A percentile compares a stretch with the other conserved stretches of the same genome.
Conservation (phyloP, 2,797 vertebrate genomes). For the Lagocephalus sceleratus region DNA sequence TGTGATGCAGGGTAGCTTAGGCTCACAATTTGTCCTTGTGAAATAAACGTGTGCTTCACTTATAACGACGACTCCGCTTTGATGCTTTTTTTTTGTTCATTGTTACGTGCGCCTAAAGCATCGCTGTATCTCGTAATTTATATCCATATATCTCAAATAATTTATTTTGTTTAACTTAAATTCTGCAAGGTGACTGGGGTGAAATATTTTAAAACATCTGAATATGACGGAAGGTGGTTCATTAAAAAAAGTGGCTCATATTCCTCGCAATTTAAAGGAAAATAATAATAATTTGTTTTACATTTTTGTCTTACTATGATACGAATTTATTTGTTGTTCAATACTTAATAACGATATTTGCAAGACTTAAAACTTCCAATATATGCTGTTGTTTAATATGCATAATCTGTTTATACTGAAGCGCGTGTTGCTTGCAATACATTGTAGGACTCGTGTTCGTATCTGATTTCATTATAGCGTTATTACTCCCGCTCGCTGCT, state of each 20-base stretch:
- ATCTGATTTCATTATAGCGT: neutral
- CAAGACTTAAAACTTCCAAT: neutral
- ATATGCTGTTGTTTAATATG: slow-evolving; percentile 7
- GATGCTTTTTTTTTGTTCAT: neutral
- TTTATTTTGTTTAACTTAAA: no score
- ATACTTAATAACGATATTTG: slow-evolving; percentile 1
- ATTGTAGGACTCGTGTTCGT: neutral
- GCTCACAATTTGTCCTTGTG: slow-evolving; percentile 68
- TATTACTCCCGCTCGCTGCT: slow-evolving; percentile 6
- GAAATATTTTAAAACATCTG: slow-evolving; percentile 1
- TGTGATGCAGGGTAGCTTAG: slow-evolving; percentile 74
- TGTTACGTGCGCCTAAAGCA: neutral
- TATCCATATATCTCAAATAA: slow-evolving; percentile 1
- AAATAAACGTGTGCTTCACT: slow-evolving; percentile 77
- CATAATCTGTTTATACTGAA: neutral
- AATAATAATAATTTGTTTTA: neutral
- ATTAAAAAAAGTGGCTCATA: neutral
- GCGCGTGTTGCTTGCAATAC: neutral
- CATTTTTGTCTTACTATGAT: neutral
- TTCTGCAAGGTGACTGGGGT: no score
- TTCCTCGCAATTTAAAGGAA: neutral
- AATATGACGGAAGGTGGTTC: slow-evolving; percentile 28
- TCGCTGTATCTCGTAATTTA: neutral
- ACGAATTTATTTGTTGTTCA: neutral
- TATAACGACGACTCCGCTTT: slow-evolving; percentile 50